These are phyloP conservation scores for Nomada ferruginata DNA, from an alignment of 2,888 invertebrate genomes.

Conservation along the genomic window DNA sequence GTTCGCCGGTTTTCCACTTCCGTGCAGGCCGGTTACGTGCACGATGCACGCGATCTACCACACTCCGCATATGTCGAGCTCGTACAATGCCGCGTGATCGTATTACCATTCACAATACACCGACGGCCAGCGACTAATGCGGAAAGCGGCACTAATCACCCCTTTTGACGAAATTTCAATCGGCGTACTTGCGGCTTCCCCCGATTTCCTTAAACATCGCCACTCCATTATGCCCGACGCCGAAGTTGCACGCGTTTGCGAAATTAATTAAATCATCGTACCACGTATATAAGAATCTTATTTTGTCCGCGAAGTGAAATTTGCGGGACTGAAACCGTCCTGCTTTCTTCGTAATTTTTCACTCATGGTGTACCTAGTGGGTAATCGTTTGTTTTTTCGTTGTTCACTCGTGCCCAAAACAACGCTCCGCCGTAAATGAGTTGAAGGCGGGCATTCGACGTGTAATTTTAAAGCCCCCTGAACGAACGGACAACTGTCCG, in stretches of 20 bases:
- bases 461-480: slow-evolving; percentile 1
- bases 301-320: no score
- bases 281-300: no score
- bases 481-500: slow-evolving; percentile 25
- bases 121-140: slow-evolving; percentile 34
- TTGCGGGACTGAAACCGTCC: no score
- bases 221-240: background rate
- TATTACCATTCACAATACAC: slow-evolving; percentile 59
- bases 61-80: slow-evolving; percentile 46
- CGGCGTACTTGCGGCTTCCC: slow-evolving; percentile 52
- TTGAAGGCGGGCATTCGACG: background rate
- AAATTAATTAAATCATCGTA: background rate
- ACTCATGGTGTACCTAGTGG: no score
- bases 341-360: no score
- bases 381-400: background rate
- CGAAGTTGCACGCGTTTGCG: background rate
- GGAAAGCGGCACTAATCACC: slow-evolving; percentile 50
- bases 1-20: slow-evolving; percentile 23
- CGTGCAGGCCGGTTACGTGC: background rate
- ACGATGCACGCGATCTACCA: slow-evolving; percentile 29
- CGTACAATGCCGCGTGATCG: slow-evolving; percentile 61
- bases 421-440: background rate
- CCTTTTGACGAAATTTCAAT: slow-evolving; percentile 60
- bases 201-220: slow-evolving; percentile 38
- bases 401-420: background rate